These are phyloP conservation scores for Leptopilina drosophilae DNA, from an alignment of 2,888 invertebrate species.

Conservation along the genomic window DNA sequence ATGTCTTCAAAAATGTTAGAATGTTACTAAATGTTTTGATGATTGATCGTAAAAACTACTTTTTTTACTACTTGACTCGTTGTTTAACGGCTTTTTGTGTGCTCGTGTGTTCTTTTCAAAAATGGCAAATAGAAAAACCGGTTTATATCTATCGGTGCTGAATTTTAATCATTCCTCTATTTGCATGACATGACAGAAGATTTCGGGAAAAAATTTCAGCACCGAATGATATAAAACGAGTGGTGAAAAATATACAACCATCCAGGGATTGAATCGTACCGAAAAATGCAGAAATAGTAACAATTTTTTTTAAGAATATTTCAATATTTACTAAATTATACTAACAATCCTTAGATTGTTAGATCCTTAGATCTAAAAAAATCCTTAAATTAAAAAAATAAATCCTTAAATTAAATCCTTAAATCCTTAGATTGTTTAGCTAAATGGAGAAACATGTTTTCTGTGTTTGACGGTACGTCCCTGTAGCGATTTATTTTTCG, in stretches of 20 bases:
- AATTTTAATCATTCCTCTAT: background rate
- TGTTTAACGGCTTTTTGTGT: conserved; percentile 27
- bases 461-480: conserved; percentile 4
- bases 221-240: conserved; percentile 20
- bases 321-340: too few species aligned
- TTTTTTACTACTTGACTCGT: background rate
- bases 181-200: background rate
- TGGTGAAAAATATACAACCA: background rate
- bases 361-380: too few species aligned
- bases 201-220: background rate
- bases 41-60: background rate
- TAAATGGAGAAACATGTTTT: background rate
- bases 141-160: conserved; percentile 16
- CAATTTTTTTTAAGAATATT: too few species aligned
- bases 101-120: conserved; percentile 10
- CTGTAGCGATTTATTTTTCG: background rate
- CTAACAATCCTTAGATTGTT: too few species aligned
- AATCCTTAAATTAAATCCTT: too few species aligned
- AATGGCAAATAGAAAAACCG: conserved; percentile 12
- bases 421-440: too few species aligned
- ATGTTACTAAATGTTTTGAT: background rate
- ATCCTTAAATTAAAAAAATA: too few species aligned
- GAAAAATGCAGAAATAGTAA: background rate
- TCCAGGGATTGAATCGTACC: conserved; percentile 19
- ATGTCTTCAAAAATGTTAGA: background rate